Evolutionary conservation across 2,797 vertebrate species (phyloP).

Genomic region (Alauda arvensis): DNA sequence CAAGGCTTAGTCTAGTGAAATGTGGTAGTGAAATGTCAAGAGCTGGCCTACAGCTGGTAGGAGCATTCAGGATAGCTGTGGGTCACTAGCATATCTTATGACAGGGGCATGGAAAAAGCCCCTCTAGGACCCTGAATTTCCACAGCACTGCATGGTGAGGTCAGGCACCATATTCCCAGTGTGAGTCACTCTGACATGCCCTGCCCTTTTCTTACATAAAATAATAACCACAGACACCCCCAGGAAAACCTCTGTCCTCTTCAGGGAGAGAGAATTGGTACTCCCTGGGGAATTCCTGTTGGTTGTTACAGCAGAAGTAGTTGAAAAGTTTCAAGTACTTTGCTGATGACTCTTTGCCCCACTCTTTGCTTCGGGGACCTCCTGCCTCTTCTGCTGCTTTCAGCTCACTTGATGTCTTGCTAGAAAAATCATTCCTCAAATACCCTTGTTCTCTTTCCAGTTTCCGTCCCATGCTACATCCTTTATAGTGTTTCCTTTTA

Average conservation of each 20-base stretch:
- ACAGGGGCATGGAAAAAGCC: not conserved
- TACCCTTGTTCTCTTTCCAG: slow-evolving; percentile 13
- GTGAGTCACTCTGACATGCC: not conserved
- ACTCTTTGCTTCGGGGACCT: not conserved
- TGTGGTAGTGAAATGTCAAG: slow-evolving; percentile 12
- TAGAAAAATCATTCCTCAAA: slow-evolving; percentile 2
- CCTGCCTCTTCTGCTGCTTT: slow-evolving; percentile 21
- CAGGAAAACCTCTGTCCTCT: not conserved
- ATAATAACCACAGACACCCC: not conserved
- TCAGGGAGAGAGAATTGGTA: not conserved
- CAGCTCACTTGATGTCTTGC: not conserved
- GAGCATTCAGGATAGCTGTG: not conserved
- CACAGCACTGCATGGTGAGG: not conserved
- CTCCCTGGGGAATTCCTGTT: slow-evolving; percentile 2
- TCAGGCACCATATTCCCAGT: not conserved
- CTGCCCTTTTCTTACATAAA: not conserved
- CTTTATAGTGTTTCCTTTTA: slow-evolving; percentile 30
- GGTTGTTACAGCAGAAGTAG: not conserved
- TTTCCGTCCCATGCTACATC: not conserved
- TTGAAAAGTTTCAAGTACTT: not conserved
- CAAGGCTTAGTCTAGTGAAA: not conserved
- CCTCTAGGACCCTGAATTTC: not conserved
- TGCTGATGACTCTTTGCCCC: not conserved
- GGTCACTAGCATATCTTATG: not conserved
- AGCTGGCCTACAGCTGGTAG: not conserved